Conservation (phyloP, 2,113 vertebrate genomes). For the Colius striatus region DNA sequence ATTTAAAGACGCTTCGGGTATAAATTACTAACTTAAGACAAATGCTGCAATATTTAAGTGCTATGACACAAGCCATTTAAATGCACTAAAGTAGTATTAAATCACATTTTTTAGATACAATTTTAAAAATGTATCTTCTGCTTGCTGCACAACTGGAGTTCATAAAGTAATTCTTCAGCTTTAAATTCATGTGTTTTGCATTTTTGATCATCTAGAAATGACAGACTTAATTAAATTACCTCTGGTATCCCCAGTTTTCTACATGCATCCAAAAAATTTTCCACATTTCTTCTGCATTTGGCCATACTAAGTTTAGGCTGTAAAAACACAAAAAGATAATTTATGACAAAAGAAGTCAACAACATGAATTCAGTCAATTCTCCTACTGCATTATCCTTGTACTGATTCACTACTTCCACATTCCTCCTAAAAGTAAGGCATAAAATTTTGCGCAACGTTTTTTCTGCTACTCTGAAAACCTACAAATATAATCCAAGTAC, state of each 20-base stretch:
- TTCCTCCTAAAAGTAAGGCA: neutral
- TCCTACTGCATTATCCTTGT: neutral
- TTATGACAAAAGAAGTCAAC: neutral
- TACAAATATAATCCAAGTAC: neutral
- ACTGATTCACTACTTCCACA: neutral
- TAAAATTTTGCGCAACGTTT: neutral
- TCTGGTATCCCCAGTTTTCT: constrained; percentile 92
- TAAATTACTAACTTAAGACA: neutral
- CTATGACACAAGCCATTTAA: neutral
- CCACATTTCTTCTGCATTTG: constrained; percentile 96
- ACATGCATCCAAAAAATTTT: constrained; percentile 96
- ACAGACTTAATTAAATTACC: constrained; percentile 79
- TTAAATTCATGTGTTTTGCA: neutral
- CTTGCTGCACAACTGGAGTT: neutral
- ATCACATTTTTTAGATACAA: neutral
- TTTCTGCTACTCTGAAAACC: neutral
- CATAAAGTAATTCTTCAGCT: neutral
- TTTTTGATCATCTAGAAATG: neutral
- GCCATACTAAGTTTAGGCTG: constrained; percentile 99
- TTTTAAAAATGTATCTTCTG: neutral
- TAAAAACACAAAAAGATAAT: constrained; percentile 31
- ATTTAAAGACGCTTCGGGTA: neutral
- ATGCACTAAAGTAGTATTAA: neutral
- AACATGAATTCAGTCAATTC: neutral
- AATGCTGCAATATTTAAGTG: neutral